Evolutionary conservation across 2,888 invertebrate species (phyloP).

Genomic region (Tetragonisca angustula): DNA sequence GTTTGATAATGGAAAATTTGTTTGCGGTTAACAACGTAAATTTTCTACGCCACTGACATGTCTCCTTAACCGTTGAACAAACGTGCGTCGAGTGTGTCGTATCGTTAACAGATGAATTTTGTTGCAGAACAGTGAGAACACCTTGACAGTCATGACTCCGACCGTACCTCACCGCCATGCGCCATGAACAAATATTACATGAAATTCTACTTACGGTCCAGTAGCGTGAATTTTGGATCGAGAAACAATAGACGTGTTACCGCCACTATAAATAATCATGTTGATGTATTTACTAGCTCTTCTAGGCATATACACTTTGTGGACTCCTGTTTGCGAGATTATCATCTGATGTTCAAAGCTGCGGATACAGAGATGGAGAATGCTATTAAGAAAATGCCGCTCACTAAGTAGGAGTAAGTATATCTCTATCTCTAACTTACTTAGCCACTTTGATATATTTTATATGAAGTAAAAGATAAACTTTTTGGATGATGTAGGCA

Average conservation of each 20-base stretch:
- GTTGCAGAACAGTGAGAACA: conserved; percentile 83
- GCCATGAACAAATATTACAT: conserved; percentile 79
- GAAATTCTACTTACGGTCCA: conserved; percentile 74
- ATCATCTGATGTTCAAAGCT: conserved; percentile 88
- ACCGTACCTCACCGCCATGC: conserved; percentile 64
- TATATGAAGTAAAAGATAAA: not conserved
- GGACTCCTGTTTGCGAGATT: conserved; percentile 88
- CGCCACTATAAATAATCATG: conserved; percentile 74
- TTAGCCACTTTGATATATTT: not conserved
- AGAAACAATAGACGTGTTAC: conserved; percentile 74
- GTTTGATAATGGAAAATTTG: not conserved
- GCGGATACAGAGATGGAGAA: conserved; percentile 91
- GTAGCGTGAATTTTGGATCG: conserved; percentile 67
- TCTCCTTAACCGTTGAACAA: conserved; percentile 36
- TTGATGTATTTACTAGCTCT: conserved; percentile 77
- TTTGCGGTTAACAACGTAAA: not conserved
- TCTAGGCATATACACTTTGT: conserved; percentile 87
- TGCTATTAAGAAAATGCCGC: conserved; percentile 93
- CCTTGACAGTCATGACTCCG: conserved; percentile 69
- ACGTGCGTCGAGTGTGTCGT: conserved; percentile 64
- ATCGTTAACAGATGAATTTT: conserved; percentile 78
- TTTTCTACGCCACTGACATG: conserved; percentile 67
- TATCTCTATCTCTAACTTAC: not conserved
- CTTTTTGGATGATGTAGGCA: conserved; percentile 85
- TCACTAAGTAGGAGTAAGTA: conserved; percentile 90